These are phyloP conservation scores for Tylochromis polylepis DNA, from an alignment of 2,113 vertebrate genomes.

Conservation along the genomic window DNA sequence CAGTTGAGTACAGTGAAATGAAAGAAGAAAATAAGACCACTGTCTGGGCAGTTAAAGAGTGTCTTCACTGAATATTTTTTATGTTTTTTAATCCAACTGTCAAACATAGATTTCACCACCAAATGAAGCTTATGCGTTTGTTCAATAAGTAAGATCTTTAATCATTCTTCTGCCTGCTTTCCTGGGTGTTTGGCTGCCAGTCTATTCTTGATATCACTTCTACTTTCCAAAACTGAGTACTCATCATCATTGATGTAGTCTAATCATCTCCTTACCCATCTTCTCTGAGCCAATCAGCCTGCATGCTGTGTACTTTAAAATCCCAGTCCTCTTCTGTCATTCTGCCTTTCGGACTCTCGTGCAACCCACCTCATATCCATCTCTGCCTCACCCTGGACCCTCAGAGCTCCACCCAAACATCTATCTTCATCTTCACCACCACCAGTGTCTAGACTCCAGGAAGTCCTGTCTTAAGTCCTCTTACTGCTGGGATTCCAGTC, in stretches of 20 bases:
- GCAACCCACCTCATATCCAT: neutral
- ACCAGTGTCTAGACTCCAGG: neutral
- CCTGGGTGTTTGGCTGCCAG: too few species aligned
- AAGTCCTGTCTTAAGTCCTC: neutral
- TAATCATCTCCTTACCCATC: neutral
- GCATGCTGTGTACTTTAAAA: neutral
- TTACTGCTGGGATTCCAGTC: neutral
- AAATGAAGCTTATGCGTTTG: neutral
- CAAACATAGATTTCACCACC: neutral
- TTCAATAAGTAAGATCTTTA: neutral
- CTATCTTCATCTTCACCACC: neutral
- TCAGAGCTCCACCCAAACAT: neutral
- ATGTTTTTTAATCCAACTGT: neutral
- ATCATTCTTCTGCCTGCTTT: neutral
- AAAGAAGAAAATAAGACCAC: neutral
- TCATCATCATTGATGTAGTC: neutral
- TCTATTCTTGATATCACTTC: neutral
- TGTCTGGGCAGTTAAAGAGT: neutral
- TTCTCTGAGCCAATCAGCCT: neutral
- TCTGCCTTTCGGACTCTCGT: neutral
- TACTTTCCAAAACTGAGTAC: neutral
- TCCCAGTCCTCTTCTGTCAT: neutral
- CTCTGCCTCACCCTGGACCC: neutral
- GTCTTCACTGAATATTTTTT: neutral
- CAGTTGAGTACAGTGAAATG: neutral